Base-by-base conservation (phyloP, 2,113 vertebrate species). In the Anas platyrhynchos region DNA sequence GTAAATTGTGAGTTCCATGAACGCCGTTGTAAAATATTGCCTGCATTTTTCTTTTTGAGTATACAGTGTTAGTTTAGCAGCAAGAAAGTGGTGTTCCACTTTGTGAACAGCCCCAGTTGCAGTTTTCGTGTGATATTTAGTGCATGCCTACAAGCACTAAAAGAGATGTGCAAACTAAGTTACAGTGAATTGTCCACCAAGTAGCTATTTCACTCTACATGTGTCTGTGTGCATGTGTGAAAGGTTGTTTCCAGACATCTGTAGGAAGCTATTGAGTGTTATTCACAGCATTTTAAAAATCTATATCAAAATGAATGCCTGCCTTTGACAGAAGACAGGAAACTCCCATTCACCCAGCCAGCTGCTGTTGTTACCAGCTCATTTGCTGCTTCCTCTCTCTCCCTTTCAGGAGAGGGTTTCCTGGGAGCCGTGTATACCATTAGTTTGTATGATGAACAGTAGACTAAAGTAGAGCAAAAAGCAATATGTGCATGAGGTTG, bases 191-290 rank as follows among this genome's bases (percentile, higher is more conserved):
- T 25, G 26, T 22, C 78, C 68, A 23, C 16, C 43, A 46, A 10
- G 2, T 44, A 55, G 9, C 7, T 54, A 36, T 65, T 46, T 31
- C 16, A 43, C 0, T 0, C 12, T 13, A 1, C 31, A 9, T 38
- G 26, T 16, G 52, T 13, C 3, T 5, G 11, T 13, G 7, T 44
- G 23, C 23, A 4, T n/a, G 26, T 11, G 5, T 25, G 48, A 43
- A 93, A 92, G 23, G 48, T 72, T 92, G 48, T 83, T 93, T 92
- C 68, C 80, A 95, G 90, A 91, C 80, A 96, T 68, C 65, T 95
- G 88, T 78, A 92, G 86, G 76, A 93, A 95, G 79, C 34, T 67
- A 41, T 4, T 76, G 34, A 96, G 34, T 43, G 56, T 41, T 77
- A 81, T 79, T 90, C 86, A 90, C 32, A 48, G 20, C 23, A 16